Evolutionary conservation across 2,888 invertebrate species (phyloP).

Genomic region (Synergus laeviventris): DNA sequence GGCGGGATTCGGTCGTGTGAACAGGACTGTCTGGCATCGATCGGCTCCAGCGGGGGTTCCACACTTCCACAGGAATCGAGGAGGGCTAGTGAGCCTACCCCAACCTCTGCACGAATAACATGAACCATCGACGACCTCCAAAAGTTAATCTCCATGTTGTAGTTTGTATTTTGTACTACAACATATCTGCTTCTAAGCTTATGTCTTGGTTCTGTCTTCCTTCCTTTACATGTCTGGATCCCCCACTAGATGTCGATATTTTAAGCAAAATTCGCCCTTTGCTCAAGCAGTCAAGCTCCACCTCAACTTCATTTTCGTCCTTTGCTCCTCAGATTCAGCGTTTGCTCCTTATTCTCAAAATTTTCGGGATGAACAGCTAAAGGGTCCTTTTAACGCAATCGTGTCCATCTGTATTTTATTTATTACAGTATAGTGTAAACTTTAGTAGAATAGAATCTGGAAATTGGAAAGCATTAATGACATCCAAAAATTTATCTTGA

Average conservation of each 20-base stretch:
- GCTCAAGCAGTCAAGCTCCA: background rate
- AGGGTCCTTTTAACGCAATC: background rate
- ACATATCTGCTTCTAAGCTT: constrained; percentile 52
- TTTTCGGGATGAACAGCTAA: background rate
- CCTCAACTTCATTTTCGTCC: constrained; percentile 6
- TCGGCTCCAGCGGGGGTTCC: constrained; percentile 62
- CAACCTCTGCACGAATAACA: constrained; percentile 71
- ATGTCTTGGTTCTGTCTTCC: background rate
- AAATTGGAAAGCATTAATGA: no score
- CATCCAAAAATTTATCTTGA: no score
- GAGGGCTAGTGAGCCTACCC: constrained; percentile 70
- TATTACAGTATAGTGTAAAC: no score
- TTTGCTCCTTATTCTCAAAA: background rate
- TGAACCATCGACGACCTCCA: constrained; percentile 74
- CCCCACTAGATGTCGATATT: constrained; percentile 29
- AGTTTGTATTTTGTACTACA: constrained; percentile 46
- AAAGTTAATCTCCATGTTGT: constrained; percentile 44
- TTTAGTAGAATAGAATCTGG: no score
- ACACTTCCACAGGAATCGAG: constrained; percentile 52
- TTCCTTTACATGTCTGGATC: constrained; percentile 12
- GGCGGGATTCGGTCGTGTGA: constrained; percentile 73
- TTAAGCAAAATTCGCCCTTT: constrained; percentile 25
- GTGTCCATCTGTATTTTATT: background rate
- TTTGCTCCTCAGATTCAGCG: background rate
- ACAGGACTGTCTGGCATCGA: constrained; percentile 76